These are phyloP conservation scores for Melanotaenia duboulayi DNA, from an alignment of 2,113 vertebrate genomes.

Conservation along the genomic window DNA sequence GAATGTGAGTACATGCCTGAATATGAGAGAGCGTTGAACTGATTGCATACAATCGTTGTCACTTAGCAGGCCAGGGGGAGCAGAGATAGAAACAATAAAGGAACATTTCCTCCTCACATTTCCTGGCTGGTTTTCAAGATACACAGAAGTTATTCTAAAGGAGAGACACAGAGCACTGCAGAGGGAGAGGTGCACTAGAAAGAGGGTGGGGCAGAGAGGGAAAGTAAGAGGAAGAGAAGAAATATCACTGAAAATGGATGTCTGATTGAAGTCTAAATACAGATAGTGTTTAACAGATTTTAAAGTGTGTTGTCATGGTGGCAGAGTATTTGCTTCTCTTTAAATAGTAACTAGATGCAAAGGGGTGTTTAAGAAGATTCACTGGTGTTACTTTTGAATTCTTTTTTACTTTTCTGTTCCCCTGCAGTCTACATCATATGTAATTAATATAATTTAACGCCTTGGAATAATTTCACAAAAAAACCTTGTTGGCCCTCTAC, in stretches of 20 bases:
- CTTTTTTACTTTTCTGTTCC: neutral
- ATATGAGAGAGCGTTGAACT: constrained; percentile 60
- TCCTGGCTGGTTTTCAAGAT: constrained; percentile 71
- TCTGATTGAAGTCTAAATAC: constrained; percentile 34
- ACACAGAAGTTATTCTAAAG: constrained; percentile 68
- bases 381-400: neutral
- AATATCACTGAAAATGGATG: constrained; percentile 20
- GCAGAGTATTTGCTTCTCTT: constrained; percentile 9
- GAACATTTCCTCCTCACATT: constrained; percentile 56
- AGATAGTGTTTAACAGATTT: constrained; percentile 1
- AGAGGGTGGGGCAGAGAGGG: constrained; percentile 43
- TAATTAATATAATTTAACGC: constrained; percentile 16
- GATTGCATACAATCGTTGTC: constrained; percentile 67
- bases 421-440: neutral
- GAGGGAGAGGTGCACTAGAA: constrained; percentile 25
- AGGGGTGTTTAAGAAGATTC: neutral
- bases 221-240: constrained; percentile 24
- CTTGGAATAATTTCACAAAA: constrained; percentile 29
- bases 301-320: constrained; percentile 9
- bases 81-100: constrained; percentile 57
- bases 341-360: constrained; percentile 7
- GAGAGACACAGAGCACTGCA: constrained; percentile 63
- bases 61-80: constrained; percentile 54
- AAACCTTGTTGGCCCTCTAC: constrained; percentile 5
- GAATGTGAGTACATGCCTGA: constrained; percentile 34